Percentiles rank a stretch among this genome's conserved stretches.
Evolutionary conservation across 2,797 vertebrate species (phyloP).

Genomic region (Ctenopoma multispine): DNA sequence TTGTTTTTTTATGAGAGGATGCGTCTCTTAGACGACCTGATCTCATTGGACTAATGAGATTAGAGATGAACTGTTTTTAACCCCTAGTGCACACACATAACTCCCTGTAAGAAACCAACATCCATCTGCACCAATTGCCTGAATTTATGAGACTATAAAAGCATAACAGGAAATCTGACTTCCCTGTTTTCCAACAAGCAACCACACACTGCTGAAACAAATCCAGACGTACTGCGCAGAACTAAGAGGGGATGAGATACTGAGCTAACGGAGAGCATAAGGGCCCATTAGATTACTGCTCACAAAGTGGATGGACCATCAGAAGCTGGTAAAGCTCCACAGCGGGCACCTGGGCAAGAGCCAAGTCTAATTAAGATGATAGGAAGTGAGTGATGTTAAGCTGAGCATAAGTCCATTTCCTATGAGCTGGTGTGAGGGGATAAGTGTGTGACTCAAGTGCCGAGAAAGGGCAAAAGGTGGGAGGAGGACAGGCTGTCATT

Average conservation of each 20-base stretch:
- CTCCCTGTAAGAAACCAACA: background rate
- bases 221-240: constrained; percentile 3
- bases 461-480: constrained; percentile 18
- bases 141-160: constrained; percentile 43
- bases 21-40: constrained; percentile 70
- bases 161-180: constrained; percentile 35
- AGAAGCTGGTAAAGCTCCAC: constrained; percentile 56
- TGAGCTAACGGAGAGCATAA: constrained; percentile 33
- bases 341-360: constrained; percentile 52
- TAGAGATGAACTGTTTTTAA: constrained; percentile 69
- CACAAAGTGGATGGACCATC: constrained; percentile 59
- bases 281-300: constrained; percentile 66
- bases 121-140: constrained; percentile 15
- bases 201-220: constrained; percentile 20
- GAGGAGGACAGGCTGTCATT: constrained; percentile 24
- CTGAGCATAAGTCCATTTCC: constrained; percentile 57
- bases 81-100: constrained; percentile 28
- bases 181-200: background rate
- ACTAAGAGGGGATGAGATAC: constrained; percentile 4
- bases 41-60: constrained; percentile 77
- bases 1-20: constrained; percentile 56
- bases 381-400: constrained; percentile 74
- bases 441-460: constrained; percentile 41
- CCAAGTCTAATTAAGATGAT: constrained; percentile 75
- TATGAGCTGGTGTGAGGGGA: constrained; percentile 37